These are phyloP conservation scores for Augochlorella aurata DNA, from an alignment of 2,888 invertebrate genomes.

Conservation along the genomic window DNA sequence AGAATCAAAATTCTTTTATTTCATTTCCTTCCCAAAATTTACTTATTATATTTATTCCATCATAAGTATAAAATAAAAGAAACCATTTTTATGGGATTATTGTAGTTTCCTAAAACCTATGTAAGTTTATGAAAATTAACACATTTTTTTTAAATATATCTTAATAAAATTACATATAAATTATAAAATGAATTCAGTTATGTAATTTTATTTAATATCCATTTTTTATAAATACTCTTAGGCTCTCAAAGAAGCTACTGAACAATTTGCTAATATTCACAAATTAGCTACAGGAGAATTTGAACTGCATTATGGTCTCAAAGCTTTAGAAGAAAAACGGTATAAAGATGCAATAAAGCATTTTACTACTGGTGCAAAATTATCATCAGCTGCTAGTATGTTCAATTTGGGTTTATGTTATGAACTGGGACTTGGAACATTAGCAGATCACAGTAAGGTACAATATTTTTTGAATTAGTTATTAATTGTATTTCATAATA, in stretches of 20 bases:
- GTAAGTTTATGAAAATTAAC: not conserved
- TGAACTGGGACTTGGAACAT: constrained; percentile 87
- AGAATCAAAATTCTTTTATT: constrained; percentile 13
- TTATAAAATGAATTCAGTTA: not conserved
- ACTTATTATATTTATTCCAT: not conserved
- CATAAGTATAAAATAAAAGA: not conserved
- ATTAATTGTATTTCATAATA: not conserved
- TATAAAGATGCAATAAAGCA: constrained; percentile 84
- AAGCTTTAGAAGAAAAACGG: constrained; percentile 84
- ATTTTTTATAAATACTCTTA: constrained; percentile 48
- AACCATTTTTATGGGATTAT: not conserved
- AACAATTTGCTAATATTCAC: constrained; percentile 78
- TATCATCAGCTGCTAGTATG: constrained; percentile 85
- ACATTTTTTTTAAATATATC: not conserved
- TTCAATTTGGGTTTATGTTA: constrained; percentile 88
- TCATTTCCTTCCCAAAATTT: constrained; percentile 17
- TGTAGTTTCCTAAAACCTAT: not conserved
- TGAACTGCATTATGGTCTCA: constrained; percentile 85
- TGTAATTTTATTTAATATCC: constrained; percentile 19
- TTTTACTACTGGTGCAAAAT: constrained; percentile 83
- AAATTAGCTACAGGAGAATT: constrained; percentile 84
- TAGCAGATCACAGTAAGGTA: constrained; percentile 84
- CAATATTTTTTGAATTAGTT: constrained; percentile 34
- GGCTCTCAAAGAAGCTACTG: constrained; percentile 74
- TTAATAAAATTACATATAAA: not conserved